These are phyloP conservation scores for Enteromius viviparus DNA, from an alignment of 2,797 vertebrate genomes.

Conservation along the genomic window DNA sequence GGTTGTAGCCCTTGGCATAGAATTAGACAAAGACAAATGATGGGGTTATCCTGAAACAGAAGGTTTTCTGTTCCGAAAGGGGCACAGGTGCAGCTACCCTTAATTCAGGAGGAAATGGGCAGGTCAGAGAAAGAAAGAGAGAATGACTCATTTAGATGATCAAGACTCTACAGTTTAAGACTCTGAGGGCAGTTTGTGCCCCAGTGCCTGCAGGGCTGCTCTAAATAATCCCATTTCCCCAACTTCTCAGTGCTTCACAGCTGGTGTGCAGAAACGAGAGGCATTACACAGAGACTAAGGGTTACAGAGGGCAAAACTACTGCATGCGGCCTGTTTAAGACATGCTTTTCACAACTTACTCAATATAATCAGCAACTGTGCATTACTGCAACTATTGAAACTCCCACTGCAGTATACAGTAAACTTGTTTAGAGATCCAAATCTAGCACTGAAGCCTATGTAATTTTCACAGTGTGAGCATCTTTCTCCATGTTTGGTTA, in stretches of 20 bases:
- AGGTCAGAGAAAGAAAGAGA: background rate
- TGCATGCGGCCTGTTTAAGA: slow-evolving; percentile 12
- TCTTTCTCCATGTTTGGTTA: slow-evolving; percentile 82
- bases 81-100: slow-evolving; percentile 38
- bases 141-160: slow-evolving; percentile 3
- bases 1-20: slow-evolving; percentile 8
- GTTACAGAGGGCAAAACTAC: background rate
- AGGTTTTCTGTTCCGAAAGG: slow-evolving; percentile 27
- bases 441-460: slow-evolving; percentile 12
- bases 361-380: too few species aligned
- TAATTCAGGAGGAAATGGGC: slow-evolving; percentile 35
- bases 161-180: background rate
- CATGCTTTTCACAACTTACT: too few species aligned
- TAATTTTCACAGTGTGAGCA: slow-evolving; percentile 62
- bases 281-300: background rate
- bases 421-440: slow-evolving; percentile 37
- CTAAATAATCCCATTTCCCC: slow-evolving; percentile 7
- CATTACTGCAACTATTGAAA: background rate
- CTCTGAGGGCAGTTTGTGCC: background rate
- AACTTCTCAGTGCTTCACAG: slow-evolving; percentile 8
- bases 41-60: slow-evolving; percentile 28
- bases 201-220: background rate
- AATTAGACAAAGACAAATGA: slow-evolving; percentile 20
- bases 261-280: slow-evolving; percentile 18
- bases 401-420: background rate